Conservation (phyloP, 2,113 vertebrate genomes). For the Lophotis ruficrista region DNA sequence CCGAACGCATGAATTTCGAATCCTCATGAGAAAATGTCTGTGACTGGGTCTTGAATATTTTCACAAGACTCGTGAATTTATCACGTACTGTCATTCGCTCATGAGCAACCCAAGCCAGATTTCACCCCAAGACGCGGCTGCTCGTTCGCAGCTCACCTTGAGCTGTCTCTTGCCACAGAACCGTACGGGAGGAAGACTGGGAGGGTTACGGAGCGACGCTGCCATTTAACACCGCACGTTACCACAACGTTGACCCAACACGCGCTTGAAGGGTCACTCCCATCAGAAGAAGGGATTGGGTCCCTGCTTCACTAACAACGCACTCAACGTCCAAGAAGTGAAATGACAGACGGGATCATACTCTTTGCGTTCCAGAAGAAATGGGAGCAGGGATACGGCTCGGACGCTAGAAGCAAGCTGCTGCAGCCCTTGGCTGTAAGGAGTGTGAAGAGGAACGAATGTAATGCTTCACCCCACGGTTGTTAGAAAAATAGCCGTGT, state of each 20-base stretch:
- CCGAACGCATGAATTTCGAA: neutral
- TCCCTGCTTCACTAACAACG: neutral
- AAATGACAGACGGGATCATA: neutral
- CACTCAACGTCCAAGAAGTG: neutral
- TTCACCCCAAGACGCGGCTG: neutral
- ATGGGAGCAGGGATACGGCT: neutral
- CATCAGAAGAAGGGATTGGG: neutral
- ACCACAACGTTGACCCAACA: fast-evolving
- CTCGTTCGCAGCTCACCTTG: neutral
- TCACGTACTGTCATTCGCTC: neutral
- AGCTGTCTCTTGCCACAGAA: neutral
- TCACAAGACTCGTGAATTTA: neutral
- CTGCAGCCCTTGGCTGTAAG: neutral
- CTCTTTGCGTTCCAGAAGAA: neutral
- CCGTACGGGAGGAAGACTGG: fast-evolving
- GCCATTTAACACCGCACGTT: neutral
- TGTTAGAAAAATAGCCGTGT: neutral
- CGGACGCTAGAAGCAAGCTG: neutral
- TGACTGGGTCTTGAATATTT: neutral
- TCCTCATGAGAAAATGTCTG: neutral
- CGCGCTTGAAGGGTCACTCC: neutral
- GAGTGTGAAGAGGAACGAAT: neutral
- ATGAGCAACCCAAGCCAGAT: neutral
- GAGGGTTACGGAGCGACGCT: fast-evolving
- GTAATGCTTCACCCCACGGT: neutral